Evolutionary conservation across 2,888 invertebrate genomes (phyloP), one percentile per base, ranked within the genome.

Genomic region (Harpalus rubripes): DNA sequence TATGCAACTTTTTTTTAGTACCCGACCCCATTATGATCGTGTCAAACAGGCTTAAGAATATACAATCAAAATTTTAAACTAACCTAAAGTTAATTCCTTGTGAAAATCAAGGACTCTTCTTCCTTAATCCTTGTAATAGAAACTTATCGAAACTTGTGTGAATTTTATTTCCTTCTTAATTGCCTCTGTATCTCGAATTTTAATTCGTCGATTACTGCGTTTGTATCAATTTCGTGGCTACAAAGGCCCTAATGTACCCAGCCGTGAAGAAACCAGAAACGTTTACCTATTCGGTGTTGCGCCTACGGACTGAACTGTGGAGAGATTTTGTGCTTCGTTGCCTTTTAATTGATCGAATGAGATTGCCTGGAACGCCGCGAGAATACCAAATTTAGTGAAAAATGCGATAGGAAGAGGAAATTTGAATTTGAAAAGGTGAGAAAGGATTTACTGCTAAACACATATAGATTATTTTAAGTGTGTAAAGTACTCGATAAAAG

Each of bases 101-200:
- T 8, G 2, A 52, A 2, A 52, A 52, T 52, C 44, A 12, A 52
- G 1, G 12, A 10, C 12, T 6, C 10, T 12, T 52, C 1, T 6
- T 32, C 5, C 32, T 6, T 39, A 72, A 39, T 18, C 72, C 72
- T 15, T 12, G n/a, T 72, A 44, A 44, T 56, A 56, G 52, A 76
- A 76, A 76, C n/a, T 39, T 39, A 68, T 68, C 41, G 68, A 68
- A 52, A 52, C 44, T 52, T 10, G 10, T 32, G 32, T 5, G 44
- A 4, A 10, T 12, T 15, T 8, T 15, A 2, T 7, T 22, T 22
- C 22, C 61, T 0, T n/a, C 15, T 61, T 22, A 18, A 61, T 61
- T 61, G 15, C 61, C 61, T 32, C 3, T 32, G 32, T 32, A 32
- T 32, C 22, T 16, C 61, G 18, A 15, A n/a, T 8, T 61, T 61